Base-by-base conservation (phyloP, 2,113 vertebrate genomes). In the Trinectes maculatus region DNA sequence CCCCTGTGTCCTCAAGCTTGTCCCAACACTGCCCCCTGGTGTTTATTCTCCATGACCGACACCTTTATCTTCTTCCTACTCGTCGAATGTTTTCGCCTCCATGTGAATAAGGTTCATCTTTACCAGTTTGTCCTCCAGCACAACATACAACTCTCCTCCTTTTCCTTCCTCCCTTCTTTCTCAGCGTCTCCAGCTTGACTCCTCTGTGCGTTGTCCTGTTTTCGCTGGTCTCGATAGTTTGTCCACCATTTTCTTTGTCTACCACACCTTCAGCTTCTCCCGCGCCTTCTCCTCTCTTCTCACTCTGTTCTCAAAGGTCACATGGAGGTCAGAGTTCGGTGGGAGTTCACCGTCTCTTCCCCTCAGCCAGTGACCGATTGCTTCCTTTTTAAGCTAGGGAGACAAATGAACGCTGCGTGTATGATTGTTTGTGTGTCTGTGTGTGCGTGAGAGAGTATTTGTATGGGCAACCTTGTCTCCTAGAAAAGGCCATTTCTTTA, bases 1-100 rank as follows among this genome's bases (percentile, higher is more conserved):
- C 31, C 53, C 13, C 4, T 1, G 8, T 6, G 19, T 24, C 12
- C 26, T 83, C 59, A 19, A 77, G 42, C 72, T 72, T 29, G 43
- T 83, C 85, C 28, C 75, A 87, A 88, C 60, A 90, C 77, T 89
- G 89, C 87, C 89, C 78, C 87, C 89, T 85, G 74, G 73, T 79
- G 89, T 58, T 58, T 2, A 11, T 3, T 42, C 9, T 8, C 0
- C 2, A 19, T 7, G 7, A 1, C 28, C 8, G 1, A 28, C 21
- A 31, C 19, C 15, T 36, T 19, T 22, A 47, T 26, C 19, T 16
- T 44, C 29, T 3, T 54, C 65, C 10, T 19, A 10, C 19, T 51
- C 26, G 6, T 34, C 42, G 28, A 49, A 24, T 15, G 5, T 15
- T 36, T 7, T 6, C 13, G 42, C 28, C 21, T 26, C 6, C 26